Conservation (phyloP, 2,113 vertebrate species). For the Hyperoodon ampullatus region DNA sequence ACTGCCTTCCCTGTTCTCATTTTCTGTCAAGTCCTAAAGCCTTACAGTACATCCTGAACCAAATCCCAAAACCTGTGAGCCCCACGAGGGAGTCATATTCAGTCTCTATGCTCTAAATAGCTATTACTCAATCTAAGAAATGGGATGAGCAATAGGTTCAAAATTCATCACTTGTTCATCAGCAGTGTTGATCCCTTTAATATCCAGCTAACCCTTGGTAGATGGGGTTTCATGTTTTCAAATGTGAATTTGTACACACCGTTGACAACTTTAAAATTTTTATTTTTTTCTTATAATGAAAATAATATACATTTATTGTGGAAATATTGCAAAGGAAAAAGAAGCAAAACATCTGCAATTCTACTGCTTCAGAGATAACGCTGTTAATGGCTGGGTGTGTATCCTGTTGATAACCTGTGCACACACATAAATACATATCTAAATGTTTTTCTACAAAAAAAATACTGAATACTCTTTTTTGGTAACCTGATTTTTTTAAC, state of each 20-base stretch:
- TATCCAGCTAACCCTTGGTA: neutral
- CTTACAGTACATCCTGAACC: neutral
- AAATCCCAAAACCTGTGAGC: neutral
- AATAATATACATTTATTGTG: neutral
- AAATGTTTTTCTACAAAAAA: neutral
- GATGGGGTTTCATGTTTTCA: neutral
- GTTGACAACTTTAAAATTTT: neutral
- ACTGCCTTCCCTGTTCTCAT: neutral
- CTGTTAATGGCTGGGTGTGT: neutral
- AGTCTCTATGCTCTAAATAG: neutral
- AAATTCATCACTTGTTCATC: neutral
- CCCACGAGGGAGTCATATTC: neutral
- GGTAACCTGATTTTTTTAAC: neutral
- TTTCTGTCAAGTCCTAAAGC: neutral
- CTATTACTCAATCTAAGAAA: neutral
- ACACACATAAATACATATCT: too few relatives aligned
- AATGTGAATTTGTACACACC: neutral
- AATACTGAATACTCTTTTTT: neutral
- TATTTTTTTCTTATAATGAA: conserved; percentile 25
- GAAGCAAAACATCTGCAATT: neutral
- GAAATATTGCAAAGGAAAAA: neutral
- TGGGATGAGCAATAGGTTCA: neutral
- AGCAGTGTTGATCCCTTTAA: neutral
- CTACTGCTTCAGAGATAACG: neutral
- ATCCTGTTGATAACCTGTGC: neutral